Evolutionary conservation across 2,113 vertebrate genomes (phyloP).

Genomic region (Sebastes fasciatus): DNA sequence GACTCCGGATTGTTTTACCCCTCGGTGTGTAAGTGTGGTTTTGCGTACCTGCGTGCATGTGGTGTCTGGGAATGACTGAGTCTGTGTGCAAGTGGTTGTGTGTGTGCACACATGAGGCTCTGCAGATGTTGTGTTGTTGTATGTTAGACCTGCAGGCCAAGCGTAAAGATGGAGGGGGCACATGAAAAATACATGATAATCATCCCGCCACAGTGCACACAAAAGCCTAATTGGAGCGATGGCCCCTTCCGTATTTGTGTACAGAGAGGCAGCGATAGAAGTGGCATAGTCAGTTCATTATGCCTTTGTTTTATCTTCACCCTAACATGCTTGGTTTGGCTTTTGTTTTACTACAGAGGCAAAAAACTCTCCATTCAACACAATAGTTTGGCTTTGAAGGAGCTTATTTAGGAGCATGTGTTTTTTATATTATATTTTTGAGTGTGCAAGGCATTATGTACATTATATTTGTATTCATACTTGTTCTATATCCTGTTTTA

Average conservation of each 20-base stretch:
- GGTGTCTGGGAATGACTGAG: conserved; percentile 14
- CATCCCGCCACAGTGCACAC: conserved; percentile 73
- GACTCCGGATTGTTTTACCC: conserved; percentile 41
- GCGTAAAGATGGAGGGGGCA: conserved; percentile 61
- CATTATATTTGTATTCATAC: neutral
- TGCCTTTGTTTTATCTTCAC: conserved; percentile 67
- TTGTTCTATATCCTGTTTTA: neutral
- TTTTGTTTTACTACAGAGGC: conserved; percentile 34
- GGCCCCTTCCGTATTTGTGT: conserved; percentile 51
- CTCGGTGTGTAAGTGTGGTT: conserved; percentile 18
- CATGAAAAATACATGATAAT: conserved; percentile 84
- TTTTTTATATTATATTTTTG: neutral
- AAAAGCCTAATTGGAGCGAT: conserved; percentile 66
- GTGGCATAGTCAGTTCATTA: conserved; percentile 43
- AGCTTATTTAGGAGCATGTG: neutral
- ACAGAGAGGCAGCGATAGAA: conserved; percentile 25
- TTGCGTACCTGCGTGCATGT: conserved; percentile 23
- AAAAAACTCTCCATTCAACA: conserved; percentile 9
- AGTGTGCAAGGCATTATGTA: neutral
- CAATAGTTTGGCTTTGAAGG: neutral
- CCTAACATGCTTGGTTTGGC: conserved; percentile 33
- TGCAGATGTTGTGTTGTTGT: conserved; percentile 67
- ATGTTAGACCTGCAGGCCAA: conserved; percentile 74
- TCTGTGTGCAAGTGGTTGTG: conserved; percentile 40
- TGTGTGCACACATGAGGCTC: conserved; percentile 18